Conservation (phyloP, 1,140 invertebrate species). For the Pseudomyrmex concolor region DNA sequence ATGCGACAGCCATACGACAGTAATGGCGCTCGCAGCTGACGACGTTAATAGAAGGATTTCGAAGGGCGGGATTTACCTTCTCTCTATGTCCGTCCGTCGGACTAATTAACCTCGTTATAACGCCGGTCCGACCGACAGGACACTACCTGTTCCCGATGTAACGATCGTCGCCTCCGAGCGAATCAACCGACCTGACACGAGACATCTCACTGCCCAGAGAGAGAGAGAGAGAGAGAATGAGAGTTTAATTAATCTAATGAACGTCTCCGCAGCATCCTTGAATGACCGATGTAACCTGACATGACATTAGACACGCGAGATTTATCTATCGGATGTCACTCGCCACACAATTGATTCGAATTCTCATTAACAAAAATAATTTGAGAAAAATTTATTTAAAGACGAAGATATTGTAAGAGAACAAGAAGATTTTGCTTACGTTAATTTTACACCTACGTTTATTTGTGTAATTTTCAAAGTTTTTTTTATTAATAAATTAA, state of each 20-base stretch:
- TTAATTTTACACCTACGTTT: too few species aligned
- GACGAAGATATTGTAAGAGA: too few species aligned
- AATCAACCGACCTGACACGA: slow-evolving; percentile 26
- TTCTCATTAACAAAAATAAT: background rate
- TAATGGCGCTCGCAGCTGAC: slow-evolving; percentile 63
- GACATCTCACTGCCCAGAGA: slow-evolving; percentile 25
- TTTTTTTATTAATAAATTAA: too few species aligned
- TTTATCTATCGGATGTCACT: background rate
- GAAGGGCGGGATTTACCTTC: slow-evolving; percentile 6
- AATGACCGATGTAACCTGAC: slow-evolving; percentile 49
- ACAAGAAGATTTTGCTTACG: too few species aligned
- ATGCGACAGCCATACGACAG: slow-evolving; percentile 3
- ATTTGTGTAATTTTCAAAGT: too few species aligned
- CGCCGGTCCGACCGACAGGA: slow-evolving; percentile 37
- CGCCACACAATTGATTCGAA: background rate
- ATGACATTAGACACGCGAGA: background rate
- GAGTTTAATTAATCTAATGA: slow-evolving; percentile 62
- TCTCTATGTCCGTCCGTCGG: slow-evolving; percentile 15
- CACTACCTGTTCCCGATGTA: slow-evolving; percentile 51
- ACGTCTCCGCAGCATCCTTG: slow-evolving; percentile 51
- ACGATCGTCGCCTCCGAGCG: slow-evolving; percentile 37
- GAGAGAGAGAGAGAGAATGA: slow-evolving; percentile 23
- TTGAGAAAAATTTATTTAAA: too few species aligned
- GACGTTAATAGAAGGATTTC: slow-evolving; percentile 70
- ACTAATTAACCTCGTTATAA: slow-evolving; percentile 69